Evolutionary conservation across 2,888 invertebrate species (phyloP).

Genomic region (Horisme vitalbata): DNA sequence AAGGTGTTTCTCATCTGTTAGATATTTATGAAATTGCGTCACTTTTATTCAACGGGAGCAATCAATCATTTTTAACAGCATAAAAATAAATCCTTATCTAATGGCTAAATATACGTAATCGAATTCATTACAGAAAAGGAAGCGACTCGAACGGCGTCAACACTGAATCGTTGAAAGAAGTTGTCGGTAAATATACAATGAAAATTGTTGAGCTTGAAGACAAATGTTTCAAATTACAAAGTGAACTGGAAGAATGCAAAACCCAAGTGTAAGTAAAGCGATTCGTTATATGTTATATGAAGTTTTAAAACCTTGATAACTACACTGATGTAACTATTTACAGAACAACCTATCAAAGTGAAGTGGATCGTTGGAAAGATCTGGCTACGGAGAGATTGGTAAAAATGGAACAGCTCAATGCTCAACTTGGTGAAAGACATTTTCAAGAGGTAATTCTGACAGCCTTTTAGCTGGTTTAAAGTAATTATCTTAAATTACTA

Average conservation of each 20-base stretch:
- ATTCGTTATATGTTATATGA: neutral
- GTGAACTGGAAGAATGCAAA: conserved; percentile 67
- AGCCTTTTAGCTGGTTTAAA: neutral
- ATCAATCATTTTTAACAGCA: conserved; percentile 51
- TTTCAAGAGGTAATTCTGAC: conserved; percentile 72
- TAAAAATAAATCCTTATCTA: conserved; percentile 46
- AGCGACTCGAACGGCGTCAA: conserved; percentile 47
- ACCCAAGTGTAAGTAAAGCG: conserved; percentile 74
- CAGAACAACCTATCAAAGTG: conserved; percentile 62
- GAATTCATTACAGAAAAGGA: conserved; percentile 54
- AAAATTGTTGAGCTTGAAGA: conserved; percentile 68
- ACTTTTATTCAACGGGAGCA: conserved; percentile 28
- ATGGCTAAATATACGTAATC: conserved; percentile 35
- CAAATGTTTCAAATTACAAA: conserved; percentile 67
- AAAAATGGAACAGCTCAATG: conserved; percentile 84
- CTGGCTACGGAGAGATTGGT: conserved; percentile 86
- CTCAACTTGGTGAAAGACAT: conserved; percentile 84
- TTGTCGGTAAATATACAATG: conserved; percentile 64
- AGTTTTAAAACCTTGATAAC: too few relatives aligned
- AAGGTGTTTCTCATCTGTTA: neutral
- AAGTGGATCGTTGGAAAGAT: conserved; percentile 84
- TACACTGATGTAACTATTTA: conserved; percentile 23
- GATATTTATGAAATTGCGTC: conserved; percentile 3
- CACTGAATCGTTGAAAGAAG: conserved; percentile 54
- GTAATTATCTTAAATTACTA: neutral